Conservation (phyloP, 1,140 invertebrate genomes). For the Pseudomyrmex dendroicus region DNA sequence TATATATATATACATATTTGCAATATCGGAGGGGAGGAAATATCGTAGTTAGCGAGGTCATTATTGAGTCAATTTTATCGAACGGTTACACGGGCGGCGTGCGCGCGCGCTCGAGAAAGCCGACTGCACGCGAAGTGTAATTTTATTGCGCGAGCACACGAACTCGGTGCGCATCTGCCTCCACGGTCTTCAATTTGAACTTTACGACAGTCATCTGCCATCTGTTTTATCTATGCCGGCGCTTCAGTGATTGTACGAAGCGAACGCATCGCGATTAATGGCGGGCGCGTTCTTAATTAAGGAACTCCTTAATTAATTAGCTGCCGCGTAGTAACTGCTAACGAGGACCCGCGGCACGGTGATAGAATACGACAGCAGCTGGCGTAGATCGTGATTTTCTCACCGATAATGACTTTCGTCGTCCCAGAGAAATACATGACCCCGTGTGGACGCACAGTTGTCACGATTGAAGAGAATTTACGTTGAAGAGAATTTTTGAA, state of each 20-base stretch:
- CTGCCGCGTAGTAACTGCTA: constrained; percentile 42
- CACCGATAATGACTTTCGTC: constrained; percentile 48
- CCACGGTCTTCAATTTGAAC: constrained; percentile 26
- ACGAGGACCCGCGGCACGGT: constrained; percentile 27
- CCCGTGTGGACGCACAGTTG: neutral
- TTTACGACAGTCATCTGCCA: constrained; percentile 31
- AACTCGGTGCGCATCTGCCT: constrained; percentile 11
- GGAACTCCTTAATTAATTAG: constrained; percentile 56
- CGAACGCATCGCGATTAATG: constrained; percentile 49
- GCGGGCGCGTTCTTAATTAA: constrained; percentile 54
- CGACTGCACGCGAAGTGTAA: neutral
- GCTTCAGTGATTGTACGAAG: constrained; percentile 30
- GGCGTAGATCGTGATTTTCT: constrained; percentile 32
- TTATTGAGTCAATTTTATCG: constrained; percentile 26
- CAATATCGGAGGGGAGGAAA: neutral
- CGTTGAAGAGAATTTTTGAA: no score
- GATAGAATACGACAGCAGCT: constrained; percentile 44
- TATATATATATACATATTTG: no score
- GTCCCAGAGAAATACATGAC: neutral
- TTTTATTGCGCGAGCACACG: constrained; percentile 10
- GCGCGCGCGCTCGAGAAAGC: neutral
- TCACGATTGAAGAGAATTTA: no score
- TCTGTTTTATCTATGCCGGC: neutral
- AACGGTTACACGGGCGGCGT: neutral
- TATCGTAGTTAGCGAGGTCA: neutral